Percentiles rank a stretch among this genome's conserved stretches.
These are phyloP conservation scores for Drosophila barbarae DNA, from an alignment of 2,888 invertebrate genomes.

Conservation along the genomic window DNA sequence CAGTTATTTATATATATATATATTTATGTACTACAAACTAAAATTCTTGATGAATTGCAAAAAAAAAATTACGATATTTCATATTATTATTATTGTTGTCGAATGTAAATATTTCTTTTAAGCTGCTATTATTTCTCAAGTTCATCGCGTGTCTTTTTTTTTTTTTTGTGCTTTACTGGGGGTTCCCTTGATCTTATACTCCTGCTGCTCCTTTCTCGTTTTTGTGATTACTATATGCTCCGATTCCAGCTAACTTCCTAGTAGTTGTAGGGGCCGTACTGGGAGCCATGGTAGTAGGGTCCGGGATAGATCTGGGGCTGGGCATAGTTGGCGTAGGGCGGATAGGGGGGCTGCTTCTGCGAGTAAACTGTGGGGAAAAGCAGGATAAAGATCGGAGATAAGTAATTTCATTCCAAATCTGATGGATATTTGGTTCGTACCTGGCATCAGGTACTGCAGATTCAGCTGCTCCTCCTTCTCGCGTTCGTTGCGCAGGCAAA, in stretches of 20 bases:
- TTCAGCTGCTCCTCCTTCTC: constrained; percentile 97
- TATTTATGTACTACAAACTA: constrained; percentile 51
- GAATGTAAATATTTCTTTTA: constrained; percentile 32
- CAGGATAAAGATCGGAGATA: not conserved
- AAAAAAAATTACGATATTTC: constrained; percentile 45
- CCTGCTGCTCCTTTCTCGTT: constrained; percentile 15
- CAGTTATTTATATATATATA: constrained; percentile 43
- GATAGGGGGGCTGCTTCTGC: constrained; percentile 92
- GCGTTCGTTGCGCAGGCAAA: constrained; percentile 95
- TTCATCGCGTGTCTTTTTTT: constrained; percentile 6
- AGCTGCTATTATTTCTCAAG: constrained; percentile 17
- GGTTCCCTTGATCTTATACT: not conserved
- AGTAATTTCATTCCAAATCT: not conserved
- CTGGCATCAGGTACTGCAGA: constrained; percentile 98
- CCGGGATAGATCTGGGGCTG: constrained; percentile 90
- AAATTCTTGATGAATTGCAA: constrained; percentile 37
- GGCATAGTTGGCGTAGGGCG: constrained; percentile 92
- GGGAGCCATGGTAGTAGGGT: constrained; percentile 94
- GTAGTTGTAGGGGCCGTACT: constrained; percentile 96
- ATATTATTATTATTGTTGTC: constrained; percentile 27
- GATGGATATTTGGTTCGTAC: constrained; percentile 80
- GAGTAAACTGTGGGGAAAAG: constrained; percentile 87
- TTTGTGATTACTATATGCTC: constrained; percentile 24
- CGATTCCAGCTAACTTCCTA: constrained; percentile 77
- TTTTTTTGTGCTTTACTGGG: constrained; percentile 24